Evolutionary conservation across 2,888 invertebrate genomes (phyloP).

Genomic region (Drosophila bunnanda): DNA sequence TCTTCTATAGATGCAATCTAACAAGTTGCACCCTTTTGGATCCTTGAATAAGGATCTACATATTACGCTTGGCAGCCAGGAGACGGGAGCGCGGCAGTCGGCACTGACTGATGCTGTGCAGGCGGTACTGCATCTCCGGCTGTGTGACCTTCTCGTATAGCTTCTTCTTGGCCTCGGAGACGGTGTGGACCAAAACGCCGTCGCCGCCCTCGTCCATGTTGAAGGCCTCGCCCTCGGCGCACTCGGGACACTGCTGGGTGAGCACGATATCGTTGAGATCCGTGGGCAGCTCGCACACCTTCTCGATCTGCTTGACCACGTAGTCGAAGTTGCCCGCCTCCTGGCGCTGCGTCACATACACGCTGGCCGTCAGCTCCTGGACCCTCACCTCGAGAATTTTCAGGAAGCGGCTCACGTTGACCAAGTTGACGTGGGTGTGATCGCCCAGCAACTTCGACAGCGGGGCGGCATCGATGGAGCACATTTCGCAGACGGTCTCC

Average conservation of each 20-base stretch:
- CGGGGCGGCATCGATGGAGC: slow-evolving; percentile 86
- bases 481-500: slow-evolving; percentile 83
- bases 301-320: slow-evolving; percentile 81
- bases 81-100: slow-evolving; percentile 82
- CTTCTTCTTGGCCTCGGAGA: slow-evolving; percentile 73
- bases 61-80: slow-evolving; percentile 79
- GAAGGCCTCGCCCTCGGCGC: slow-evolving; percentile 84
- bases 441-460: slow-evolving; percentile 86
- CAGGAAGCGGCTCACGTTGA: slow-evolving; percentile 86
- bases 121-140: slow-evolving; percentile 84
- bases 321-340: slow-evolving; percentile 60
- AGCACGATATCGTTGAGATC: slow-evolving; percentile 85
- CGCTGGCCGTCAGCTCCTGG: slow-evolving; percentile 86
- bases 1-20: neutral
- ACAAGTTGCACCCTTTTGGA: neutral
- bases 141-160: slow-evolving; percentile 82
- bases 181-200: slow-evolving; percentile 69
- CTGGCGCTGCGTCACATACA: slow-evolving; percentile 82
- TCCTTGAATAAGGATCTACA: slow-evolving; percentile 31
- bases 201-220: slow-evolving; percentile 83
- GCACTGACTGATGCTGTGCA: slow-evolving; percentile 84
- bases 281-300: slow-evolving; percentile 83
- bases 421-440: slow-evolving; percentile 86
- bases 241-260: slow-evolving; percentile 84
- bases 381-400: slow-evolving; percentile 86